Conservation (phyloP, 2,797 vertebrate species). For the Fringilla coelebs region DNA sequence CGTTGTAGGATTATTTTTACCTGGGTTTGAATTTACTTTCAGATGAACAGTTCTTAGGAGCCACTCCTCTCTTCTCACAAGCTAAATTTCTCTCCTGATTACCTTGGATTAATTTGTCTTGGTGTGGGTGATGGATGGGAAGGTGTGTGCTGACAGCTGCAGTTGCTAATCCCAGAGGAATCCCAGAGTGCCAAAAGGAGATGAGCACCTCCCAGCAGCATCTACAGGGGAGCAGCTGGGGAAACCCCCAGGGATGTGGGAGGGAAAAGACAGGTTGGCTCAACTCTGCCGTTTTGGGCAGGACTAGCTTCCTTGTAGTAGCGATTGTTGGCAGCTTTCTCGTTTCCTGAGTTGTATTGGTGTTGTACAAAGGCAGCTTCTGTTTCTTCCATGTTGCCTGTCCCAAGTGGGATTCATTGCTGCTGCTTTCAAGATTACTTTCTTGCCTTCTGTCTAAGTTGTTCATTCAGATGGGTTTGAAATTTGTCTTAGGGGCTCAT, state of each 20-base stretch:
- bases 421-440: background rate
- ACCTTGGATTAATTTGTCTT: background rate
- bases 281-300: background rate
- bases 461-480: background rate
- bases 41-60: background rate
- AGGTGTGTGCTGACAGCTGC: background rate
- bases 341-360: background rate
- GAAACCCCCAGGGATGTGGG: background rate
- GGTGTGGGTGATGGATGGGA: background rate
- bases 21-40: conserved; percentile 33
- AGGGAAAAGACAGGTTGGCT: background rate
- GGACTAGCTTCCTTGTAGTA: background rate
- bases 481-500: background rate
- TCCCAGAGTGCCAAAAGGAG: background rate
- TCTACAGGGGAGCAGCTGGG: background rate
- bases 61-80: background rate
- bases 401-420: background rate
- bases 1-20: background rate
- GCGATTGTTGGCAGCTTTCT: background rate
- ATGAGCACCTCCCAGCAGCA: accelerated
- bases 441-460: background rate
- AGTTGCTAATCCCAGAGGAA: background rate
- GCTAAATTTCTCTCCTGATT: background rate
- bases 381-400: background rate
- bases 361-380: background rate